Percentiles rank a stretch among this genome's conserved stretches.
Evolutionary conservation across 2,888 invertebrate species (phyloP).

Genomic region (Hydropsyche betteni): DNA sequence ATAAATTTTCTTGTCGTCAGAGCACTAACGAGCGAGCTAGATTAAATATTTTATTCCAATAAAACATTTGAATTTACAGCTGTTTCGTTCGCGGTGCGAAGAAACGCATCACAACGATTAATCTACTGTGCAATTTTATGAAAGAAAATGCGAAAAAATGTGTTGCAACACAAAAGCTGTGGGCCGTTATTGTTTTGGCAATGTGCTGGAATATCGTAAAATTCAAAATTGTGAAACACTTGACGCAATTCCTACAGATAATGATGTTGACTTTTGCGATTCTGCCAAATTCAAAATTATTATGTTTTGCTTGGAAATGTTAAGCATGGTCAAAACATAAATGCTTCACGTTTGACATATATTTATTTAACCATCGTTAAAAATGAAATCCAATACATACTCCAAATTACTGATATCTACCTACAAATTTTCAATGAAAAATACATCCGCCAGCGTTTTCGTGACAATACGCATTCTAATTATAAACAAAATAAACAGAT

Average conservation of each 20-base stretch:
- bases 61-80: constrained; percentile 15
- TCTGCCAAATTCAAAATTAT: background rate
- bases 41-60: constrained; percentile 18
- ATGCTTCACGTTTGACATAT: too few relatives aligned
- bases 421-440: too few relatives aligned
- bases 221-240: too few relatives aligned
- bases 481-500: too few relatives aligned
- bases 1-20: background rate
- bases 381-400: too few relatives aligned
- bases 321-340: too few relatives aligned
- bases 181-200: background rate
- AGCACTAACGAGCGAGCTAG: constrained; percentile 22
- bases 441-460: too few relatives aligned
- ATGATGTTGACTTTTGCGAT: background rate
- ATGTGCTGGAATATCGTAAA: background rate
- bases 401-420: too few relatives aligned
- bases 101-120: background rate
- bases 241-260: too few relatives aligned
- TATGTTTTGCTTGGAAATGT: too few relatives aligned
- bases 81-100: constrained; percentile 11
- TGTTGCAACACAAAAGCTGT: background rate
- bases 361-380: too few relatives aligned
- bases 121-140: background rate
- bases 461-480: too few relatives aligned
- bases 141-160: background rate